Conservation (phyloP, 2,888 invertebrate species). For the Chymomyza amoena region DNA sequence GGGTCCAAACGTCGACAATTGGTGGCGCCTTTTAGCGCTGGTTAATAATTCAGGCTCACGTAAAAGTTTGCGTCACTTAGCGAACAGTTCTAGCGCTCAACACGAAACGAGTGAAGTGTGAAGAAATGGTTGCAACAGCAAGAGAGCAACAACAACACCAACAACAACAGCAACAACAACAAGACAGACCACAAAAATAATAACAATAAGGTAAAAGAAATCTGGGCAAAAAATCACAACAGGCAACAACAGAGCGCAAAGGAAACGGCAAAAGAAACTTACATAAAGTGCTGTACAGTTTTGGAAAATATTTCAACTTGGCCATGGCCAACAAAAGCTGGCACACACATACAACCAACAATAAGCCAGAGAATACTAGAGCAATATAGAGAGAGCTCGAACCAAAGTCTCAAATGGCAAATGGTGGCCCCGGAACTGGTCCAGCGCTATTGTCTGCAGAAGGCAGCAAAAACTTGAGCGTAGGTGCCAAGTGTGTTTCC, state of each 20-base stretch:
- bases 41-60: conserved; percentile 76
- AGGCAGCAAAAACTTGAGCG: background rate
- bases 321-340: background rate
- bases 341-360: background rate
- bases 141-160: conserved; percentile 24
- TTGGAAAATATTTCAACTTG: background rate
- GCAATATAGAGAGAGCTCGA: background rate
- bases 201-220: conserved; percentile 39
- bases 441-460: conserved; percentile 60
- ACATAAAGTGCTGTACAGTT: conserved; percentile 12
- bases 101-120: conserved; percentile 36
- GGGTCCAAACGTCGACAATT: conserved; percentile 47
- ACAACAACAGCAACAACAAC: background rate
- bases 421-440: background rate
- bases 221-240: conserved; percentile 43
- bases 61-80: conserved; percentile 70
- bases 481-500: background rate
- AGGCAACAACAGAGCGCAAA: conserved; percentile 12
- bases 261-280: conserved; percentile 12
- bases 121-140: conserved; percentile 21
- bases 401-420: background rate
- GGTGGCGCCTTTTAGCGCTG: conserved; percentile 69
- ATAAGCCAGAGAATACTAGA: background rate
- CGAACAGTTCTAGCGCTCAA: conserved; percentile 30
- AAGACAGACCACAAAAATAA: background rate